Evolutionary conservation across 2,113 vertebrate species (phyloP), one percentile per base, ranked within the genome.

Genomic region (Xenopus laevis): DNA sequence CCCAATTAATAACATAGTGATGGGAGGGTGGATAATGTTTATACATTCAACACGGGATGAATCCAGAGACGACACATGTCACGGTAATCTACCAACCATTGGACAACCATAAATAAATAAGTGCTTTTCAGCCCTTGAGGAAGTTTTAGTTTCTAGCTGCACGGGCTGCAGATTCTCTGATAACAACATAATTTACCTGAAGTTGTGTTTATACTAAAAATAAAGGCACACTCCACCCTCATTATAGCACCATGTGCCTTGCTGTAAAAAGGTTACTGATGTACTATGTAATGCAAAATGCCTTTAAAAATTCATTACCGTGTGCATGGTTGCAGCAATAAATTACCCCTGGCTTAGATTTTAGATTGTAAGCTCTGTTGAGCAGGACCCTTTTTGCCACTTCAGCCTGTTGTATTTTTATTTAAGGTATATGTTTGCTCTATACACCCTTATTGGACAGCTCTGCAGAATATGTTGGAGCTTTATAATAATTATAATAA

Each of bases 41-140:
- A 77, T 45, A 75, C 65, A 63, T 57, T 45, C 59, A 76, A 76
- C 66, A 77, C 30, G 33, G 52, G 60, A 57, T 44, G 13, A 30
- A 44, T 70, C 67, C 47, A 64, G 57, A 44, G 52, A 52, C 68
- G 63, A 52, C 65, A 74, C 55, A 61, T 55, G 58, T 70, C 67
- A 64, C 61, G 40, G 33, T 63, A 57, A 68, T 75, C 65, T 67
- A 12, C 30, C 57, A 68, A 59, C 47, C 74, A 77, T 64, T 64
- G 74, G 59, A 77, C 67, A 70, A 64, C 67, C 46, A 70, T 64
- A 77, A 77, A 77, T 70, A 77, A 77, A 70, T 18, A 70, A 63
- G 66, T 77, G 74, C 74, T 70, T 77, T 77, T 77, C 10, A 62
- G 58, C 74, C 74, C 74, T 76, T 15, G 63, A 76, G 66, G 74